Percentiles rank a stretch among this genome's conserved stretches.
Conservation (phyloP, 2,113 vertebrate genomes). For the Illadopsis cleaveri region DNA sequence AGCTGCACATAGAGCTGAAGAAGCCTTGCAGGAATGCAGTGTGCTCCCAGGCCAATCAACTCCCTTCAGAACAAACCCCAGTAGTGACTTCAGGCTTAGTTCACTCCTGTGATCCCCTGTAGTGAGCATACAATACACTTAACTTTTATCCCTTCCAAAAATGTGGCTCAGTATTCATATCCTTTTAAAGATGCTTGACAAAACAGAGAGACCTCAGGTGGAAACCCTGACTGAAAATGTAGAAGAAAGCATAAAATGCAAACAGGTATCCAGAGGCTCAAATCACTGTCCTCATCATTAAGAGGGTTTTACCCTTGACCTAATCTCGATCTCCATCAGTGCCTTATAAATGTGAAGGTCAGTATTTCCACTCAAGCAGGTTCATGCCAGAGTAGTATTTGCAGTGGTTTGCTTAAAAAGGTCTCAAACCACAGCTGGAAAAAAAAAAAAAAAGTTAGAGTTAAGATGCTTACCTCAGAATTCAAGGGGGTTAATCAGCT, state of each 20-base stretch:
- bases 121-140: neutral
- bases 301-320: neutral
- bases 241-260: neutral
- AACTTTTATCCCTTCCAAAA: neutral
- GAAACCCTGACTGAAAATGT: neutral
- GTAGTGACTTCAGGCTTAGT: neutral
- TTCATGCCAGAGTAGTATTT: neutral
- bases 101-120: neutral
- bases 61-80: neutral
- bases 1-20: neutral
- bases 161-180: accelerated
- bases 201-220: neutral
- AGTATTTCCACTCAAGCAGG: neutral
- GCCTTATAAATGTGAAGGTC: neutral
- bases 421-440: neutral
- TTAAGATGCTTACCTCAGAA: neutral
- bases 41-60: neutral
- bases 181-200: neutral
- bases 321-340: neutral
- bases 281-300: neutral
- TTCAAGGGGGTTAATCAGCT: neutral
- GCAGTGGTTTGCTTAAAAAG: neutral
- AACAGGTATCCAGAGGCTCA: neutral
- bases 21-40: neutral
- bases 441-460: neutral